These are phyloP conservation scores for Melanophora roralis DNA, from an alignment of 2,888 invertebrate genomes.

Conservation along the genomic window DNA sequence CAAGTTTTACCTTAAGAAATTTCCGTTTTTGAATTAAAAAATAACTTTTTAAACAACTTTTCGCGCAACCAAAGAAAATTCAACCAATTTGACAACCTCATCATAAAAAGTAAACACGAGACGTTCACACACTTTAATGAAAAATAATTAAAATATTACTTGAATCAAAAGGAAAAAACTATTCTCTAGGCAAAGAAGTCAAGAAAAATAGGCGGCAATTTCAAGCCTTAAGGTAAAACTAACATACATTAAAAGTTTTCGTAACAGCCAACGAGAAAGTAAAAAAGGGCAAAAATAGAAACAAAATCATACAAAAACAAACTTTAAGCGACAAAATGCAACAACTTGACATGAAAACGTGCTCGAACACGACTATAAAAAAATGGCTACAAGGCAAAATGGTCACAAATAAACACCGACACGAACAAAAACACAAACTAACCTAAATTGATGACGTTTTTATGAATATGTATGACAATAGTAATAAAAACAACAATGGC, in stretches of 20 bases:
- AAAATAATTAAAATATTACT: not conserved
- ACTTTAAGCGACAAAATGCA: slow-evolving; percentile 59
- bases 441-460: slow-evolving; percentile 61
- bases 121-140: not conserved
- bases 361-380: slow-evolving; percentile 60
- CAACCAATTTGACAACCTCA: slow-evolving; percentile 48
- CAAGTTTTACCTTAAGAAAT: slow-evolving; percentile 32
- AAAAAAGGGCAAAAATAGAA: not conserved
- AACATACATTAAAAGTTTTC: not conserved
- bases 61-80: not conserved
- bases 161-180: not conserved
- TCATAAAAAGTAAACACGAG: slow-evolving; percentile 13
- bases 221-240: slow-evolving; percentile 39
- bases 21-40: not conserved
- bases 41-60: not conserved
- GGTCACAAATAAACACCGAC: slow-evolving; percentile 30
- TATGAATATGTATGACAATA: slow-evolving; percentile 57
- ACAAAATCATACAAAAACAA: slow-evolving; percentile 1
- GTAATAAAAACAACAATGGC: slow-evolving; percentile 15
- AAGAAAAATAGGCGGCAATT: slow-evolving; percentile 54
- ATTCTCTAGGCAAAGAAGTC: slow-evolving; percentile 18
- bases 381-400: slow-evolving; percentile 58
- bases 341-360: slow-evolving; percentile 62
- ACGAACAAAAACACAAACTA: slow-evolving; percentile 40
- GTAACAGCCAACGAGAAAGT: not conserved